Conservation (phyloP, 1,140 invertebrate species). For the Samia ricini region DNA sequence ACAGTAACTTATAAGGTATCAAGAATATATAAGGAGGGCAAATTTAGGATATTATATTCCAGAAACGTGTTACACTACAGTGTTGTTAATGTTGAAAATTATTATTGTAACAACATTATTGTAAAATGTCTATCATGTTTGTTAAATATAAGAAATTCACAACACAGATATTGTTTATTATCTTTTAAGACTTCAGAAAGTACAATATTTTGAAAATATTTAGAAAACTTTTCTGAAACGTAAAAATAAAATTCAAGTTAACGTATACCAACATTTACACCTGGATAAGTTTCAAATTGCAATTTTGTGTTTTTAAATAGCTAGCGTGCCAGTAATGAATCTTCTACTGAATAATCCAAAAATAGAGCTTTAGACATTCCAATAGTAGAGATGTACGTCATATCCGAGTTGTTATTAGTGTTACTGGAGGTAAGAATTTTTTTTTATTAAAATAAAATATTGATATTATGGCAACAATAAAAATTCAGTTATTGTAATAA, state of each 20-base stretch:
- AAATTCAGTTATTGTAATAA: not conserved
- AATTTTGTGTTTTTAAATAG: slow-evolving; percentile 72
- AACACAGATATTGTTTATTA: no score
- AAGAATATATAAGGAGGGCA: no score
- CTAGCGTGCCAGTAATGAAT: slow-evolving; percentile 44
- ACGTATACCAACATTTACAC: not conserved
- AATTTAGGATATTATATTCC: no score
- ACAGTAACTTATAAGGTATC: no score
- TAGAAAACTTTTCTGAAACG: not conserved
- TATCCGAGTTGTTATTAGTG: slow-evolving; percentile 43
- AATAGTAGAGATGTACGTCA: slow-evolving; percentile 40
- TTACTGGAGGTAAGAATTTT: slow-evolving; percentile 35
- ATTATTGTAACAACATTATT: no score
- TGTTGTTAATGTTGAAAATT: no score
- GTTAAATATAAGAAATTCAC: no score
- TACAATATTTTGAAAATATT: not conserved
- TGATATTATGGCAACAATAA: not conserved
- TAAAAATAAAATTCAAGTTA: not conserved
- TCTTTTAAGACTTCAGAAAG: no score
- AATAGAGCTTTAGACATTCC: slow-evolving; percentile 63
- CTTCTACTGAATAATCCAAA: slow-evolving; percentile 51
- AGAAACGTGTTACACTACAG: no score
- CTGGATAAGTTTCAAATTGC: slow-evolving; percentile 67
- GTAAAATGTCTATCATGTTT: no score
- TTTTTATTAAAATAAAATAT: slow-evolving; percentile 17